These are phyloP conservation scores for Daboia siamensis DNA, from an alignment of 2,113 vertebrate species.

Conservation along the genomic window DNA sequence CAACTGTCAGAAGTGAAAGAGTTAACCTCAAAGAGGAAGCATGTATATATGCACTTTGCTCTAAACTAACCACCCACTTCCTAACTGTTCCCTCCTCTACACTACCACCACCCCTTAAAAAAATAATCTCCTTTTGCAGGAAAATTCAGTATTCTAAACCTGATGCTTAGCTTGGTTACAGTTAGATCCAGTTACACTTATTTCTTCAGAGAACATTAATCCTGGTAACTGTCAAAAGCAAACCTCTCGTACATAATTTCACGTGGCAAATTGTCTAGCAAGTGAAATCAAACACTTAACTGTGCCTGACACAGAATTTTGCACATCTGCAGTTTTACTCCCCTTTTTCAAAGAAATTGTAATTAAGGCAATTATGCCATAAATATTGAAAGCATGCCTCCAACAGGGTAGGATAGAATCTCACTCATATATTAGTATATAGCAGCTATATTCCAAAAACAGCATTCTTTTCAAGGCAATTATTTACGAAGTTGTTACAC, in stretches of 20 bases:
- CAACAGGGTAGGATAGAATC: not conserved
- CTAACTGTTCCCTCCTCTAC: conserved; percentile 67
- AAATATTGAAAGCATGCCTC: conserved; percentile 24
- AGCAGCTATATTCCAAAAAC: conserved; percentile 4
- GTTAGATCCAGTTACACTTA: conserved; percentile 55
- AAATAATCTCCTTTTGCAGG: conserved; percentile 50
- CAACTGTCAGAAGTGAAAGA: conserved; percentile 63
- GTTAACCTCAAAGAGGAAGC: conserved; percentile 76
- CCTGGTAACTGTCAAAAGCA: conserved; percentile 54
- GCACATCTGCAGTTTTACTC: not conserved
- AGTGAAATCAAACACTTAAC: conserved; percentile 49
- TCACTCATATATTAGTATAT: not conserved
- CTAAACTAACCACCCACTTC: conserved; percentile 79
- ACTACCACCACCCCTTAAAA: conserved; percentile 26
- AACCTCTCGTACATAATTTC: conserved; percentile 60
- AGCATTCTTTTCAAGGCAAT: not conserved
- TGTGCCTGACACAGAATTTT: conserved; percentile 13
- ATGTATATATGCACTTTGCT: conserved; percentile 67
- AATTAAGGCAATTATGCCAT: conserved; percentile 21
- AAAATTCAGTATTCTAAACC: conserved; percentile 42
- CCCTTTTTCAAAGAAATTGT: conserved; percentile 41
- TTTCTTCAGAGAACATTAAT: conserved; percentile 35
- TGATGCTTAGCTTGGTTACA: conserved; percentile 64
- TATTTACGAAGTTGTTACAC: not conserved
- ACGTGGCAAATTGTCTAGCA: conserved; percentile 62